Evolutionary conservation across 2,113 vertebrate species (phyloP).

Genomic region (Etia nguti): DNA sequence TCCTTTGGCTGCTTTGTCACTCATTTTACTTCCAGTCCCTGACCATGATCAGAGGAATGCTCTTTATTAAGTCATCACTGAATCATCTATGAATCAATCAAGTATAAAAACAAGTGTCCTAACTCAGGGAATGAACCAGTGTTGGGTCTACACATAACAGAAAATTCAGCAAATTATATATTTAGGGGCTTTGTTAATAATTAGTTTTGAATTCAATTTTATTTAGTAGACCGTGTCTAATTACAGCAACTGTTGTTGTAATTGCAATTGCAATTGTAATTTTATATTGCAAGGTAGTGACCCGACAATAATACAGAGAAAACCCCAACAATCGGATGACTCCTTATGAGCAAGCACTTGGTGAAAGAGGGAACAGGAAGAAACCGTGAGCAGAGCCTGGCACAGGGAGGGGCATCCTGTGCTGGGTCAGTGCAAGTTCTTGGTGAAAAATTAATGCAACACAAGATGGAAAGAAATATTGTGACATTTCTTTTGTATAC

Average conservation of each 20-base stretch:
- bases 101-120: neutral
- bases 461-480: no score
- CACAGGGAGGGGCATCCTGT: no score
- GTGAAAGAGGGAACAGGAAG: no score
- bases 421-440: no score
- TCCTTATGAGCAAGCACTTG: no score
- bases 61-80: neutral
- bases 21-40: neutral
- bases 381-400: no score
- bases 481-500: no score
- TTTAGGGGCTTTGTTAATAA: neutral
- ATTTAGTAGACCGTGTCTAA: neutral
- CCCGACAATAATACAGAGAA: no score
- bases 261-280: no score
- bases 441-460: no score
- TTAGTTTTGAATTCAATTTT: fast-evolving
- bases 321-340: no score
- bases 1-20: neutral
- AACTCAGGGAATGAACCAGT: neutral
- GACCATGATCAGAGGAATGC: fast-evolving
- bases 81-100: neutral
- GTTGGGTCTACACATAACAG: neutral
- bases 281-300: fast-evolving
- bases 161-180: neutral
- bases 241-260: neutral